phyloP scores from a whole-genome alignment of 1,140 invertebrate species.

The Diplogasteroides magnus region DNA sequence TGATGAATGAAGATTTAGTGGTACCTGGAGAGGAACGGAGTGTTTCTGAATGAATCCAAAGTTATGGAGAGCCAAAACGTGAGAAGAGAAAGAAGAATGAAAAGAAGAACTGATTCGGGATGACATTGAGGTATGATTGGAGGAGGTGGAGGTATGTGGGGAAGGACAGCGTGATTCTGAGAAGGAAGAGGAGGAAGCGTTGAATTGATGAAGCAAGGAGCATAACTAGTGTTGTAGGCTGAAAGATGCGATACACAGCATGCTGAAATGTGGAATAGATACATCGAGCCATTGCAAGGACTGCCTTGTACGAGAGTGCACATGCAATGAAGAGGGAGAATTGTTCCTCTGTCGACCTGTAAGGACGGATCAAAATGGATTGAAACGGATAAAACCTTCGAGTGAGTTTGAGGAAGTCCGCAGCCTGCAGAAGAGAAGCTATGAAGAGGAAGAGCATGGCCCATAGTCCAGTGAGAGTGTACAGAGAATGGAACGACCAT shows the following conservation, averaged over 20 bases:
- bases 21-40: too few species aligned
- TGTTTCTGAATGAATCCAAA: slow-evolving; percentile 58
- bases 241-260: background rate
- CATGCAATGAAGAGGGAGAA: slow-evolving; percentile 59
- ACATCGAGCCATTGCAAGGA: slow-evolving; percentile 55
- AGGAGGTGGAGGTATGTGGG: too few species aligned
- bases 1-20: too few species aligned
- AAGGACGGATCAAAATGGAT: too few species aligned
- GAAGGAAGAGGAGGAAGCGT: too few species aligned
- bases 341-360: slow-evolving; percentile 59
- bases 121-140: too few species aligned
- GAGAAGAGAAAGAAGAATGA: slow-evolving; percentile 56
- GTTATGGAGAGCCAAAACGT: slow-evolving; percentile 58
- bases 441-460: slow-evolving; percentile 57
- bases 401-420: slow-evolving; percentile 58
- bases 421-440: slow-evolving; percentile 56
- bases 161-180: too few species aligned
- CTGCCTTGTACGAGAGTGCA: slow-evolving; percentile 57
- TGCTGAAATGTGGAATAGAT: slow-evolving; percentile 18
- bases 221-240: slow-evolving; percentile 23
- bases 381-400: slow-evolving; percentile 49
- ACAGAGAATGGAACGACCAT: slow-evolving; percentile 58
- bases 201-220: slow-evolving; percentile 13
- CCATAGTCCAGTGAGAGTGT: slow-evolving; percentile 57
- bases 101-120: slow-evolving; percentile 56